Conservation (phyloP, 2,797 vertebrate genomes). For the Aldrovandia affinis region DNA sequence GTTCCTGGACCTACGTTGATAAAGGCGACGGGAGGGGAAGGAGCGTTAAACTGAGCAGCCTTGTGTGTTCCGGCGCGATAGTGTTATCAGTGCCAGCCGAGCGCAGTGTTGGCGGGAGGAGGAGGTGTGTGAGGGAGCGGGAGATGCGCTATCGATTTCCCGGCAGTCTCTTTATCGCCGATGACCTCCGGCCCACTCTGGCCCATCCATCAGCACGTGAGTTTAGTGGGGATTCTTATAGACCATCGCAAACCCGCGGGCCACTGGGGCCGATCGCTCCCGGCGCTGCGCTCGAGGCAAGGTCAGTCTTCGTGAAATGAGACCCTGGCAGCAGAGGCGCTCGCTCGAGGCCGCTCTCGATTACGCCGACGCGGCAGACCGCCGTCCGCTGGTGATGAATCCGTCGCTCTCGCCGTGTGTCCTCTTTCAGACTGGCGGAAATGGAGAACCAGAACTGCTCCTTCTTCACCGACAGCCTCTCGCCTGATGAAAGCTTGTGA, state of each 20-base stretch:
- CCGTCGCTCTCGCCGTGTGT: background rate
- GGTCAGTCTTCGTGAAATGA: too few species aligned
- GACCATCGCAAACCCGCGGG: background rate
- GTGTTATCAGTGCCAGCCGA: background rate
- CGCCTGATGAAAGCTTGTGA: slow-evolving; percentile 83
- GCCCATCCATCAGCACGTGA: background rate
- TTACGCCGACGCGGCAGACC: background rate
- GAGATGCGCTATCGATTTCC: background rate
- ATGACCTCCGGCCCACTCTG: background rate
- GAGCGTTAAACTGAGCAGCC: background rate
- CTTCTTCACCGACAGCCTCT: slow-evolving; percentile 80
- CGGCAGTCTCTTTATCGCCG: background rate
- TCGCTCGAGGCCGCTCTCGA: background rate
- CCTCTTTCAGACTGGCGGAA: slow-evolving; percentile 74
- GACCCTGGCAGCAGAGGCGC: background rate
- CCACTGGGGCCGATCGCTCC: background rate
- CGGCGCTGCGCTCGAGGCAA: background rate
- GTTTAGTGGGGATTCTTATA: background rate
- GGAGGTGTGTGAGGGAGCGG: too few species aligned
- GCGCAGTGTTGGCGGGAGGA: background rate
- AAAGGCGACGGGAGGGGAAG: background rate
- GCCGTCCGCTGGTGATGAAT: background rate
- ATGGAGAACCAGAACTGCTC: slow-evolving; percentile 85
- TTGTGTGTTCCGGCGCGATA: background rate
- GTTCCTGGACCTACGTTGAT: background rate